Conservation (phyloP, 2,113 vertebrate genomes). For the Galbula dea region DNA sequence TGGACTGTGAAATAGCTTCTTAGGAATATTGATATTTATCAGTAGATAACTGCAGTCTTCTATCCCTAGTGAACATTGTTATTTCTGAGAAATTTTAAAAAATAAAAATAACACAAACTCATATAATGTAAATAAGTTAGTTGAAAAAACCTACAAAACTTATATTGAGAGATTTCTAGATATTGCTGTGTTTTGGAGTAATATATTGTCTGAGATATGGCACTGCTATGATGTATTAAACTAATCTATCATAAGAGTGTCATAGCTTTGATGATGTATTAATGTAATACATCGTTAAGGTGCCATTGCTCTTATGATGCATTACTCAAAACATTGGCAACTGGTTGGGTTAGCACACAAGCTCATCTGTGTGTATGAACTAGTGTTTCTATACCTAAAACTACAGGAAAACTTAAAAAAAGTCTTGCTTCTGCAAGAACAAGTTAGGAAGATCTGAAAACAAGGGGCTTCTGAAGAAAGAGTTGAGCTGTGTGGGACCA, state of each 20-base stretch:
- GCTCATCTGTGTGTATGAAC: constrained; percentile 26
- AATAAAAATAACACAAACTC: neutral
- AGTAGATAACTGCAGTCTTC: neutral
- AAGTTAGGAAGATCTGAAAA: neutral
- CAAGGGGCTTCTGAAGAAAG: neutral
- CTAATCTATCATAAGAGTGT: constrained; percentile 65
- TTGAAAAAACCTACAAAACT: constrained; percentile 52
- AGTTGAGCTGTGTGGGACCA: neutral
- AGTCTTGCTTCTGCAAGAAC: neutral
- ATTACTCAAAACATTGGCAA: constrained; percentile 58
- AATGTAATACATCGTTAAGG: constrained; percentile 67
- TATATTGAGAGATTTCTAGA: constrained; percentile 62
- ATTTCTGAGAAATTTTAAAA: constrained; percentile 20
- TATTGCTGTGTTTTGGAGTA: constrained; percentile 64
- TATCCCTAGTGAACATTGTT: neutral
- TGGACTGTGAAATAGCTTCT: neutral
- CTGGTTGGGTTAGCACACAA: constrained; percentile 41
- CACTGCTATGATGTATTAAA: constrained; percentile 65
- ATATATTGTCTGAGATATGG: constrained; percentile 51
- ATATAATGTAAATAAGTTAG: constrained; percentile 42
- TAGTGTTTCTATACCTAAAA: neutral
- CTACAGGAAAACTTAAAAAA: neutral
- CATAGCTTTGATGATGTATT: constrained; percentile 72
- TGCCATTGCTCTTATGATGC: constrained; percentile 66
- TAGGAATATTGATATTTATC: neutral